Percentiles rank a stretch among this genome's conserved stretches.
Conservation (phyloP, 2,797 vertebrate genomes). For the Leucoraja ocellata region DNA sequence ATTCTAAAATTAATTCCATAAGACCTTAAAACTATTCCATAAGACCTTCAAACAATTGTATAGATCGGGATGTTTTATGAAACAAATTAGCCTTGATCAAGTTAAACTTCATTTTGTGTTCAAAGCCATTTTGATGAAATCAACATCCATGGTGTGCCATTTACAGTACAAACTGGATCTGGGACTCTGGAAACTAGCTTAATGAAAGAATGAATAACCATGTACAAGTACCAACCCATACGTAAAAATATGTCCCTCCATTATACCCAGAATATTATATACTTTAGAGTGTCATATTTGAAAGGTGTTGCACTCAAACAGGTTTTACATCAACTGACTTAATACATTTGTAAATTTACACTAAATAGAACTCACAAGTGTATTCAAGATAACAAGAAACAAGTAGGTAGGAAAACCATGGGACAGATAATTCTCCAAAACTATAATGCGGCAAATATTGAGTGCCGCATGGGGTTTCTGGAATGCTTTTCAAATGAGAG, state of each 20-base stretch:
- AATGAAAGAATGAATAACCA: neutral
- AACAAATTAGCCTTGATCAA: neutral
- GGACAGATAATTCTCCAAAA: neutral
- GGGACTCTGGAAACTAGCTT: neutral
- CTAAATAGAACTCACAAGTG: neutral
- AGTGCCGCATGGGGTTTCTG: neutral
- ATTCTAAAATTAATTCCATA: neutral
- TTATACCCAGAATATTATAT: neutral
- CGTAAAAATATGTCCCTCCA: neutral
- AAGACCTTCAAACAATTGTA: neutral
- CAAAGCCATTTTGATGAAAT: neutral
- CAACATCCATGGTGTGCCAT: neutral
- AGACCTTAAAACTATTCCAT: neutral
- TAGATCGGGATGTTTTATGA: neutral
- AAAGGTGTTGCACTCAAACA: neutral
- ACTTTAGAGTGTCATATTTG: neutral
- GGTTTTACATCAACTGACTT: neutral
- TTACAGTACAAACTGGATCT: neutral
- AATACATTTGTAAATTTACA: neutral
- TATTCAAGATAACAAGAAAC: neutral
- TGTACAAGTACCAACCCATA: neutral
- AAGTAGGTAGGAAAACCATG: neutral
- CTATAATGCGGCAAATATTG: neutral
- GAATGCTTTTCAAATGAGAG: neutral
- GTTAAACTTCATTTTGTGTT: slow-evolving; percentile 1